These are phyloP conservation scores for Argyresthia albistria DNA, from an alignment of 2,888 invertebrate genomes.

Conservation along the genomic window DNA sequence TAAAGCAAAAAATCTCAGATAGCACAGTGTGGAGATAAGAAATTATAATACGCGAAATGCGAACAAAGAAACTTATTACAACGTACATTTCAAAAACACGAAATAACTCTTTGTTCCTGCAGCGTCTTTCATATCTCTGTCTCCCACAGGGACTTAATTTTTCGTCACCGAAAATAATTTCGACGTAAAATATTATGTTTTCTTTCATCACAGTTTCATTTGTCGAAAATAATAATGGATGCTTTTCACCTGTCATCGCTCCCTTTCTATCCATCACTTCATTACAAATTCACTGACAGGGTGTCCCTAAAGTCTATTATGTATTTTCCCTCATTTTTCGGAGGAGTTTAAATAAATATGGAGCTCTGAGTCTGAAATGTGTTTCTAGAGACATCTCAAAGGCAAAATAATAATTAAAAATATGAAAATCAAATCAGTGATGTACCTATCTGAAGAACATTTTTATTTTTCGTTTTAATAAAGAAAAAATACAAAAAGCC, in stretches of 20 bases:
- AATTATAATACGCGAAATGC: not conserved
- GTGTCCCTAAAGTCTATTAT: not conserved
- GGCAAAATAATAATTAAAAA: no score
- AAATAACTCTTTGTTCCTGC: constrained; percentile 23
- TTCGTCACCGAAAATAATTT: constrained; percentile 13
- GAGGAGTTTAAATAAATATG: constrained; percentile 18
- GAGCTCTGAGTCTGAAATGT: constrained; percentile 5
- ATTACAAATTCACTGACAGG: constrained; percentile 19
- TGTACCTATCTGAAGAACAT: no score
- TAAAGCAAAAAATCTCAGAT: no score
- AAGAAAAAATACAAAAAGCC: not conserved
- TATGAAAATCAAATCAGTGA: no score
- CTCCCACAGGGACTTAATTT: constrained; percentile 24
- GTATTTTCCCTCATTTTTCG: constrained; percentile 34
- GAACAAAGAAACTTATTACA: constrained; percentile 1
- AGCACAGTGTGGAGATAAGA: not conserved
- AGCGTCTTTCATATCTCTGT: constrained; percentile 30
- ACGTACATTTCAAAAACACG: not conserved
- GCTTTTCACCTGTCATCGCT: constrained; percentile 42
- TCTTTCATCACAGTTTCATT: constrained; percentile 20
- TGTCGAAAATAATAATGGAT: constrained; percentile 36
- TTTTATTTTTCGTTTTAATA: not conserved
- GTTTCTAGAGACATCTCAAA: no score
- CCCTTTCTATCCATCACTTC: constrained; percentile 22
- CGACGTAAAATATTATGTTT: not conserved